phyloP scores from a whole-genome alignment of 2,113 vertebrate species.

The Butastur rufipennis region DNA sequence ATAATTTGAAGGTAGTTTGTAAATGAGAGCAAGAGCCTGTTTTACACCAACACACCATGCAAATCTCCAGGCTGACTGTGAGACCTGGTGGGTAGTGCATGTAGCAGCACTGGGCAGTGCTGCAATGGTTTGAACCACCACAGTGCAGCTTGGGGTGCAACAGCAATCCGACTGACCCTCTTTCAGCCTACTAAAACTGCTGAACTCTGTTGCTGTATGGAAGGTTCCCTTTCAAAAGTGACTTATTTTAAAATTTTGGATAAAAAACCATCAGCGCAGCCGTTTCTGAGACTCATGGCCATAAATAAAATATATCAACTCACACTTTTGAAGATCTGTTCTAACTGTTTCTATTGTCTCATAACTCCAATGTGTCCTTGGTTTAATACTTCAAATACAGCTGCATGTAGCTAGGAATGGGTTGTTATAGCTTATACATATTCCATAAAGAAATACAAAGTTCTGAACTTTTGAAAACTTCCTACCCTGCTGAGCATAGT shows the following conservation, averaged over 20 bases:
- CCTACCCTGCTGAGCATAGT: not conserved
- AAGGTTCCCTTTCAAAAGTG: not conserved
- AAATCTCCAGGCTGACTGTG: not conserved
- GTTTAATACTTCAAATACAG: constrained; percentile 1
- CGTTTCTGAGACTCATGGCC: not conserved
- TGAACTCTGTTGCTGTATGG: not conserved
- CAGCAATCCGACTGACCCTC: fast-evolving
- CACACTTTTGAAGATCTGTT: not conserved
- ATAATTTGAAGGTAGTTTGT: not conserved
- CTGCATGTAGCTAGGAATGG: not conserved
- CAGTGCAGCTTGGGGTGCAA: not conserved
- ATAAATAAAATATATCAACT: not conserved
- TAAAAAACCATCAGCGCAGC: not conserved
- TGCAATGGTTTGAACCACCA: not conserved
- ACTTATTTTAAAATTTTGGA: not conserved
- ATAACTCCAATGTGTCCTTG: not conserved
- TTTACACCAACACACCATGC: not conserved
- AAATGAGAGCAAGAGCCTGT: not conserved
- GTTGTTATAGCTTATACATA: not conserved
- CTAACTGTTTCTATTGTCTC: not conserved
- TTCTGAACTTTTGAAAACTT: constrained; percentile 9
- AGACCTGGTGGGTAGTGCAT: not conserved
- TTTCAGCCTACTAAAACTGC: not conserved
- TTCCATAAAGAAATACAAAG: not conserved
- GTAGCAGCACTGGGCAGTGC: not conserved